Base-by-base conservation (phyloP, 2,888 invertebrate species). In the Ceramica pisi region DNA sequence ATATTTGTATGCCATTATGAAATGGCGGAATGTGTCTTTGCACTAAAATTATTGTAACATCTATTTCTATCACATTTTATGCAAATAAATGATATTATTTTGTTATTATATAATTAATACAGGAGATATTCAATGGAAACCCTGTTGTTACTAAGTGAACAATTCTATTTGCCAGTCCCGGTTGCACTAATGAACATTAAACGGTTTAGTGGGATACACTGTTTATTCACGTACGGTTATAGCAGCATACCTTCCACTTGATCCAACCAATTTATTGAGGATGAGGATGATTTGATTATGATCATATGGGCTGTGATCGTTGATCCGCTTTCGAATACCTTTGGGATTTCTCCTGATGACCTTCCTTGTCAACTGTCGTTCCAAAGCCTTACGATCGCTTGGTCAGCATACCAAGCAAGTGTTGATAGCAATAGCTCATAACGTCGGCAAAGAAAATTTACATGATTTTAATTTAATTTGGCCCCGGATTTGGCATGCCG, bases 141-240 rank as follows among this genome's bases (percentile, higher is more conserved):
- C 44, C 26, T 46, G 38, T 46, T n/a, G 21, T 6, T 35, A 50
- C 50, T 55, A 31, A 70, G n/a, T 76, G 53, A 77, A 70, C 55
- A 55, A 70, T 69, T 64, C 8, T 65, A 35, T 61, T 56, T 48
- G 48, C 23, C 41, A 31, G 56, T 5, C 19, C 35, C 55, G 60
- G 53, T 60, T 55, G 23, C 38, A 56, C 46, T 75, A 75, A 80
- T 80, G 62, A 59, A 35, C 51, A 41, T 56, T 60, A 79, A 71
- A 60, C 41, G 61, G 53, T 75, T 70, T 61, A 65, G 44, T 61
- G 53, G 31, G 12, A 21, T 38, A 59, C 46, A 48, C n/a, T 59
- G 51, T 75, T 68, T 59, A 23, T 62, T 46, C 38, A 71, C 16
- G 16, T 16, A 38, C 3, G 8, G 8, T 19, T 26, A 14, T 14